phyloP scores from a whole-genome alignment of 2,888 invertebrate genomes.

The Acronicta aceris region DNA sequence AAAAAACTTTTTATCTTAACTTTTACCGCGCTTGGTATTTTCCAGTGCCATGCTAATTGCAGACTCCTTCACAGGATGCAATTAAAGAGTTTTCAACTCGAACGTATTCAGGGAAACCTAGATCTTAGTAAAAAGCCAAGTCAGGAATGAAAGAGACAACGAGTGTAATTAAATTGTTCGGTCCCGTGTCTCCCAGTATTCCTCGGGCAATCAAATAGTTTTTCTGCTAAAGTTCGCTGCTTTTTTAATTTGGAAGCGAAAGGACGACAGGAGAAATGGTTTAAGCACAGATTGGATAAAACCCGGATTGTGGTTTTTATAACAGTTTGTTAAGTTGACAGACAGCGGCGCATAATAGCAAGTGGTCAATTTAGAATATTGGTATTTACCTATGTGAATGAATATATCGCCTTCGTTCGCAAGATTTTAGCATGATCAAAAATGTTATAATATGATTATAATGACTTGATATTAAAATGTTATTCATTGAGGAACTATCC shows the following conservation, averaged over 20 bases:
- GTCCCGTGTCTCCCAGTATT: slow-evolving; percentile 68
- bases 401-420: no score
- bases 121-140: slow-evolving; percentile 68
- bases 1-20: slow-evolving; percentile 63
- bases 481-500: no score
- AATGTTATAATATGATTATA: no score
- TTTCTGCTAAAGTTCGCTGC: slow-evolving; percentile 69
- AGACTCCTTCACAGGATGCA: slow-evolving; percentile 73
- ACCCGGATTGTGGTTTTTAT: slow-evolving; percentile 48
- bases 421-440: no score
- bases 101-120: slow-evolving; percentile 65
- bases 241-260: slow-evolving; percentile 67
- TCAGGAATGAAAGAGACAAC: slow-evolving; percentile 72
- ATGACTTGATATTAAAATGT: no score
- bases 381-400: background rate
- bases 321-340: slow-evolving; percentile 41
- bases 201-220: slow-evolving; percentile 75
- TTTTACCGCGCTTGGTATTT: slow-evolving; percentile 64
- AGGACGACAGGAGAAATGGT: slow-evolving; percentile 57
- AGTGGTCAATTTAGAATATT: slow-evolving; percentile 3
- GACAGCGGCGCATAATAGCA: slow-evolving; percentile 20
- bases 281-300: slow-evolving; percentile 56
- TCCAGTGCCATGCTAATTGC: slow-evolving; percentile 75
- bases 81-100: slow-evolving; percentile 78
- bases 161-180: slow-evolving; percentile 84